Base-by-base conservation (phyloP, 2,888 invertebrate genomes). In the Entomobrya proxima region DNA sequence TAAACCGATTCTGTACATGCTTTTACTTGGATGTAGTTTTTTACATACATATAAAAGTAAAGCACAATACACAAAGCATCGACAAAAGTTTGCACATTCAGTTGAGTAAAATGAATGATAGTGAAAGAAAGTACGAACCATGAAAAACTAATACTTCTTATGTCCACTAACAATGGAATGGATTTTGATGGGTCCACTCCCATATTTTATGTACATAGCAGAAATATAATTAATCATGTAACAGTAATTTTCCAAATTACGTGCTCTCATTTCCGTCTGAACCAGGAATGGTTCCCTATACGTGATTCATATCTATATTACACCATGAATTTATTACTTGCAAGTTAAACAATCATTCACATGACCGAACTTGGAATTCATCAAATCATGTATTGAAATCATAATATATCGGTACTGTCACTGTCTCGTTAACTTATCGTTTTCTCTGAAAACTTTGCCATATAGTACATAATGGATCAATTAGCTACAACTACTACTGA, bases 391-490 rank as follows among this genome's bases (percentile, higher is more conserved):
- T 64, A 78, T 74, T 69, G 81, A 61, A 47, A 40, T 67, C 47
- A 24, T 21, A 74, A 78, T 64, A 35, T 15, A 18, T 15, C 15
- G 40, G 52, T 24, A 55, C 24, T 55, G 24, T 27, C 3, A 55
- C 24, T 55, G 24, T 27, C 3, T 24, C 1, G 27, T 5, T 69
- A 15, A 37, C 40, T 69, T 44, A n/a, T 69, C 27, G 4, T 55
- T 64, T 30, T 32, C 64, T 52, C 50, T 24, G 40, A 24, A 52
- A 18, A 47, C 9, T 27, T 58, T n/a, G n/a, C 15, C 15, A 50
- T n/a, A n/a, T n/a, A n/a, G n/a, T n/a, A n/a, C n/a, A 35, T 80
- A 72, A 81, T 81, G 74, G 72, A 74, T 37, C 81, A 81, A 81
- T 81, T 81, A 81, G 81, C 81, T 61, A 47, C 47, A 81, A 74